Conservation (phyloP, 2,113 vertebrate genomes). For the Thalassoma bifasciatum region DNA sequence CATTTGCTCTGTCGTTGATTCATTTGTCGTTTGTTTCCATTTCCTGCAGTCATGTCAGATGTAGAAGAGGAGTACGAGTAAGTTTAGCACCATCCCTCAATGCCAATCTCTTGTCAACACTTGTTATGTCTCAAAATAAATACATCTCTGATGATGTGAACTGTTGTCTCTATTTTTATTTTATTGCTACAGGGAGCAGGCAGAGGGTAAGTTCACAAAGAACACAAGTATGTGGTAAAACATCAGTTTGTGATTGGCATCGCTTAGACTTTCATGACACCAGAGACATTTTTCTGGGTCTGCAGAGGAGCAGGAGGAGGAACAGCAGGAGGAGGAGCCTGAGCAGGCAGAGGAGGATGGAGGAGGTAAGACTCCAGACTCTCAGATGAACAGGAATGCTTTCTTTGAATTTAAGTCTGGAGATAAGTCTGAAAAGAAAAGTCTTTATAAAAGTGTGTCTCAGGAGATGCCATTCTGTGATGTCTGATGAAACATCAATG, state of each 20-base stretch:
- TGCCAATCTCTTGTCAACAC: background rate
- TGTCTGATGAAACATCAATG: background rate
- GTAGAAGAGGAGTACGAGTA: slow-evolving; percentile 84
- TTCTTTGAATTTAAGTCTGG: too few species aligned
- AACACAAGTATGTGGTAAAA: too few species aligned
- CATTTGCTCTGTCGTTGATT: background rate
- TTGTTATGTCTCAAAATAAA: background rate
- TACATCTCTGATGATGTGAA: background rate
- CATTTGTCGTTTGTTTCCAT: slow-evolving; percentile 4
- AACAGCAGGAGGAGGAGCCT: slow-evolving; percentile 68
- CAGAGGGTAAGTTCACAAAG: slow-evolving; percentile 64
- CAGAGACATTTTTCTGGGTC: background rate
- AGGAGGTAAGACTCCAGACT: slow-evolving; percentile 48
- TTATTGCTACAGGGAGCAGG: slow-evolving; percentile 72
- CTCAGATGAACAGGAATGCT: background rate
- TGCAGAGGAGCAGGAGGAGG: slow-evolving; percentile 71
- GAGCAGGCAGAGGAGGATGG: slow-evolving; percentile 61
- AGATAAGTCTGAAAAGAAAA: too few species aligned
- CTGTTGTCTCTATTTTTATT: slow-evolving; percentile 3
- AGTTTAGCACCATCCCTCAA: slow-evolving; percentile 57
- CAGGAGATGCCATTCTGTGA: too few species aligned
- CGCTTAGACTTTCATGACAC: background rate
- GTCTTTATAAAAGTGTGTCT: too few species aligned
- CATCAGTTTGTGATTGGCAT: too few species aligned
- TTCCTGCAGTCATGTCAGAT: slow-evolving; percentile 81